These are phyloP conservation scores for Bombus haemorrhoidalis DNA, from an alignment of 1,140 invertebrate species.

Conservation along the genomic window DNA sequence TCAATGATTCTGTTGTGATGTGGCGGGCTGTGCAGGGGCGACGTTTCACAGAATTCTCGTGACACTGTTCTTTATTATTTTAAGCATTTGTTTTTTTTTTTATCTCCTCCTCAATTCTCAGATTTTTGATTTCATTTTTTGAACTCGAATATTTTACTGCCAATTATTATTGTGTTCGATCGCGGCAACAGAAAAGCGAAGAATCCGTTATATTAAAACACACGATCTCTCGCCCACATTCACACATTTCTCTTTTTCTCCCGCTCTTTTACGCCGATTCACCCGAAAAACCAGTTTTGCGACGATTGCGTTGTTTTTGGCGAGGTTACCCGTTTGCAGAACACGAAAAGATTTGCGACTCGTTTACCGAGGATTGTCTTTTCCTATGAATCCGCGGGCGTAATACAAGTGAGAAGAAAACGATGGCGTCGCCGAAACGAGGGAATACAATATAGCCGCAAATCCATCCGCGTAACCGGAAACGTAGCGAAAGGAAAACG, in stretches of 20 bases:
- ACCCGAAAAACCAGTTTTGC: conserved; percentile 32
- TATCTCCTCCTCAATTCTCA: neutral
- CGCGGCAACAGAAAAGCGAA: conserved; percentile 49
- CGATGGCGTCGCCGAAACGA: neutral
- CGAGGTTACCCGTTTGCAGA: conserved; percentile 21
- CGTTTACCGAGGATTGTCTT: conserved; percentile 23
- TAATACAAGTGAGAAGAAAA: neutral
- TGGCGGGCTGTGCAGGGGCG: conserved; percentile 73
- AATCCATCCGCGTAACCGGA: conserved; percentile 42
- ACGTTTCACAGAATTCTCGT: conserved; percentile 47
- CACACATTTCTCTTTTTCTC: conserved; percentile 42
- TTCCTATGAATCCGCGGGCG: neutral
- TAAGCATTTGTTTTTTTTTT: neutral
- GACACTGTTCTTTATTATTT: conserved; percentile 16
- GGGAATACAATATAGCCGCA: conserved; percentile 17
- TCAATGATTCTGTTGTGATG: conserved; percentile 71
- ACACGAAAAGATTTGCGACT: conserved; percentile 47
- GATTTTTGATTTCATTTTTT: neutral
- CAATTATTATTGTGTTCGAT: conserved; percentile 6
- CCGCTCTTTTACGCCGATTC: conserved; percentile 44
- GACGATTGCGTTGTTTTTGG: conserved; percentile 3
- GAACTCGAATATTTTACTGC: conserved; percentile 14
- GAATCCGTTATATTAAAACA: conserved; percentile 28
- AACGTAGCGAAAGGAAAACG: neutral
- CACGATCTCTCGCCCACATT: conserved; percentile 49